phyloP scores from a whole-genome alignment of 2,888 invertebrate genomes.

The Agapetus fuscipes region DNA sequence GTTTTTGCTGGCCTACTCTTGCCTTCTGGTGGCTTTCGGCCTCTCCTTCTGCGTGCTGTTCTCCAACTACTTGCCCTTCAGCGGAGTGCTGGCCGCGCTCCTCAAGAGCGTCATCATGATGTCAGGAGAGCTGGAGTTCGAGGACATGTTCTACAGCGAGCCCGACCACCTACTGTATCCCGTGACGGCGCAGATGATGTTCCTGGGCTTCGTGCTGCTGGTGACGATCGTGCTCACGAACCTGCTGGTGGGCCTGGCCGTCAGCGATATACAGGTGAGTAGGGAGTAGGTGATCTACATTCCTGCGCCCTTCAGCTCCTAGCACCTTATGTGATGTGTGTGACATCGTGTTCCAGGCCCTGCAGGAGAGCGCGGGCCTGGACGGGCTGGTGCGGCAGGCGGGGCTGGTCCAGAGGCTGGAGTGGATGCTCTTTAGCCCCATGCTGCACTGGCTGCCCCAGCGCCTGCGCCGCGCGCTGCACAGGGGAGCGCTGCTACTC shows the following conservation, averaged over 20 bases:
- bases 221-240: constrained; percentile 78
- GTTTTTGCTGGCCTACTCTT: constrained; percentile 71
- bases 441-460: constrained; percentile 57
- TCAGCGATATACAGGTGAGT: constrained; percentile 66
- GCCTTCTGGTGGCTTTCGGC: constrained; percentile 70
- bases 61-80: constrained; percentile 63
- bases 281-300: constrained; percentile 12
- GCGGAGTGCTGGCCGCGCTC: constrained; percentile 51
- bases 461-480: constrained; percentile 53
- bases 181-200: constrained; percentile 65
- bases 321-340: too few species aligned
- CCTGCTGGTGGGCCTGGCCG: constrained; percentile 74
- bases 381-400: constrained; percentile 75
- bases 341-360: too few species aligned
- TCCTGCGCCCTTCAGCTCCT: too few species aligned
- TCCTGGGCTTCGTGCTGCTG: constrained; percentile 64
- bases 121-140: constrained; percentile 79
- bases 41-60: constrained; percentile 75
- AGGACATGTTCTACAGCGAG: constrained; percentile 67
- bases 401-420: constrained; percentile 70
- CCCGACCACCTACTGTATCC: constrained; percentile 46
- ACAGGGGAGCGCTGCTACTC: constrained; percentile 64
- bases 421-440: constrained; percentile 73
- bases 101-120: constrained; percentile 81
- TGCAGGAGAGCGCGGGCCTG: constrained; percentile 69